phyloP scores from a whole-genome alignment of 2,888 invertebrate genomes.

The Coelopa pilipes region DNA sequence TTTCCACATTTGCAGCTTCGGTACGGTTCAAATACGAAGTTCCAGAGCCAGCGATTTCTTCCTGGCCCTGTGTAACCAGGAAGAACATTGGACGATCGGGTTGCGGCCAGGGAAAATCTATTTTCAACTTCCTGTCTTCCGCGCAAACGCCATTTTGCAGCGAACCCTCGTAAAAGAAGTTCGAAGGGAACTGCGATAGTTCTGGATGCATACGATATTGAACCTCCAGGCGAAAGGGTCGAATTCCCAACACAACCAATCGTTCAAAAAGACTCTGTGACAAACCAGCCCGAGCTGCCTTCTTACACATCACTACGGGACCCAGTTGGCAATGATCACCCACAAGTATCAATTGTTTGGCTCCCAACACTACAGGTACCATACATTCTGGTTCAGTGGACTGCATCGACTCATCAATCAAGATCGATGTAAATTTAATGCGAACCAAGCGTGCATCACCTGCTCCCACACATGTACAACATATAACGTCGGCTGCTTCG shows the following conservation, averaged over 20 bases:
- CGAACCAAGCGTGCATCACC: slow-evolving; percentile 94
- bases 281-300: slow-evolving; percentile 95
- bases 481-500: slow-evolving; percentile 98
- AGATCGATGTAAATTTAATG: slow-evolving; percentile 93
- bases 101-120: slow-evolving; percentile 98
- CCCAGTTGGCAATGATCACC: slow-evolving; percentile 99
- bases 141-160: slow-evolving; percentile 99
- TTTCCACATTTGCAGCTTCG: slow-evolving; percentile 98
- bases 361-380: slow-evolving; percentile 98
- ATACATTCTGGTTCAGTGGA: slow-evolving; percentile 98
- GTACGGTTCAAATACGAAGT: slow-evolving; percentile 98
- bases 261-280: slow-evolving; percentile 98
- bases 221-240: slow-evolving; percentile 95
- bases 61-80: slow-evolving; percentile 97
- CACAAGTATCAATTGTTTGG: slow-evolving; percentile 95
- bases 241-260: slow-evolving; percentile 94
- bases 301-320: slow-evolving; percentile 99
- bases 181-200: slow-evolving; percentile 96
- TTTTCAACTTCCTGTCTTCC: slow-evolving; percentile 90
- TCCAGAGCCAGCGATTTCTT: slow-evolving; percentile 98
- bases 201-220: slow-evolving; percentile 99
- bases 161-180: slow-evolving; percentile 99
- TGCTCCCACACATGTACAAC: slow-evolving; percentile 98
- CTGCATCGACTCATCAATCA: slow-evolving; percentile 98
- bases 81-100: slow-evolving; percentile 99